A percentile compares a stretch with the other conserved stretches of the same genome.
Conservation (phyloP, 2,888 invertebrate species). For the Chelonus formosanus region DNA sequence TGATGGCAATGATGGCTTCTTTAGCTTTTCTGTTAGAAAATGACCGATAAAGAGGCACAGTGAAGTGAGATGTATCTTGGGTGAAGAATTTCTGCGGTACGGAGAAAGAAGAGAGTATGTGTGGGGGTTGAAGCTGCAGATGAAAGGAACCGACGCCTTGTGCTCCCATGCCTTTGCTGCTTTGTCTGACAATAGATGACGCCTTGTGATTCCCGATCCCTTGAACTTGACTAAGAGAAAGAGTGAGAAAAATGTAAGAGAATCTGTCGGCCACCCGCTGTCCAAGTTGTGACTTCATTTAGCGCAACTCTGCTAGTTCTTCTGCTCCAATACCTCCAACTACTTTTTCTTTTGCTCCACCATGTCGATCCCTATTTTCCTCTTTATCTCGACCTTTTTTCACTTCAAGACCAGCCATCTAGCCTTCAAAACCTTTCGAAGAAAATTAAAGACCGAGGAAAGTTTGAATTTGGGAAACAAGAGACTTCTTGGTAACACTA, state of each 20-base stretch:
- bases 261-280: constrained; percentile 61
- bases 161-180: constrained; percentile 59
- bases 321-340: constrained; percentile 27
- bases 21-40: background rate
- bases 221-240: constrained; percentile 34
- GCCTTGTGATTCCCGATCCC: constrained; percentile 29
- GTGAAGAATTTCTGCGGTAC: background rate
- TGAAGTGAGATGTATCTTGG: background rate
- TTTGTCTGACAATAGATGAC: constrained; percentile 18
- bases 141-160: constrained; percentile 59
- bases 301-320: constrained; percentile 44
- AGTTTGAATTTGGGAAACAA: constrained; percentile 24
- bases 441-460: constrained; percentile 24
- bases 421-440: constrained; percentile 24
- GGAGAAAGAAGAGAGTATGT: constrained; percentile 38
- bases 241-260: constrained; percentile 27
- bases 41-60: constrained; percentile 17
- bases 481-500: constrained; percentile 30
- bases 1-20: constrained; percentile 35
- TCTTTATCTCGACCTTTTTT: constrained; percentile 14
- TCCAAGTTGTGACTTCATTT: constrained; percentile 63
- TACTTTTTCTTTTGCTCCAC: constrained; percentile 32
- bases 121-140: constrained; percentile 51
- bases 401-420: constrained; percentile 4
- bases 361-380: constrained; percentile 13